These are phyloP conservation scores for Bombus polaris DNA, from an alignment of 1,140 invertebrate species.

Conservation along the genomic window DNA sequence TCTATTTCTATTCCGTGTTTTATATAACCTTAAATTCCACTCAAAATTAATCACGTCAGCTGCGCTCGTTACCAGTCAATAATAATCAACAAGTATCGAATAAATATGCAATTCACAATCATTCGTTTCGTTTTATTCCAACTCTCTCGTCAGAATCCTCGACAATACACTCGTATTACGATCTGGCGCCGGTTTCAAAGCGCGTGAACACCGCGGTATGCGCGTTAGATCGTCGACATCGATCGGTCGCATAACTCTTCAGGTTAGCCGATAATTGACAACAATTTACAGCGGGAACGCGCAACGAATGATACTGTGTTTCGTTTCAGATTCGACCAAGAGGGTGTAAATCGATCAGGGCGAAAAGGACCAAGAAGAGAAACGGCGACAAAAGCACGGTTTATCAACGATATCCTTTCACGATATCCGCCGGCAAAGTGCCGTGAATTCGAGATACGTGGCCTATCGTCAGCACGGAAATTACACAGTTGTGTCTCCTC, in stretches of 20 bases:
- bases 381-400: too few species aligned
- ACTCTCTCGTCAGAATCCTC: too few species aligned
- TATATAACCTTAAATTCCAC: neutral
- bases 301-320: neutral
- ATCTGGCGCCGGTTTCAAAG: neutral
- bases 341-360: neutral
- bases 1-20: too few species aligned
- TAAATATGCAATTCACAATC: neutral
- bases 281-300: neutral
- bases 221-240: neutral
- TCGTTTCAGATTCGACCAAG: neutral
- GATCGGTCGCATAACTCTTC: conserved; percentile 11
- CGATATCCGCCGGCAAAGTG: neutral
- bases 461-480: neutral
- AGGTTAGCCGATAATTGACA: neutral
- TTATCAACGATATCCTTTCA: neutral
- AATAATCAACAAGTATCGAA: neutral
- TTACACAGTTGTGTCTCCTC: neutral
- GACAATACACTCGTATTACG: too few species aligned
- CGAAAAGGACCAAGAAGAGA: neutral
- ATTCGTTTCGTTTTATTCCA: too few species aligned
- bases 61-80: neutral
- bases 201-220: neutral
- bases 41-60: neutral
- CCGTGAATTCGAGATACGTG: conserved; percentile 4